Evolutionary conservation across 2,113 vertebrate species (phyloP), one percentile per base, ranked within the genome.

Genomic region (Rousettus leschenaultii): DNA sequence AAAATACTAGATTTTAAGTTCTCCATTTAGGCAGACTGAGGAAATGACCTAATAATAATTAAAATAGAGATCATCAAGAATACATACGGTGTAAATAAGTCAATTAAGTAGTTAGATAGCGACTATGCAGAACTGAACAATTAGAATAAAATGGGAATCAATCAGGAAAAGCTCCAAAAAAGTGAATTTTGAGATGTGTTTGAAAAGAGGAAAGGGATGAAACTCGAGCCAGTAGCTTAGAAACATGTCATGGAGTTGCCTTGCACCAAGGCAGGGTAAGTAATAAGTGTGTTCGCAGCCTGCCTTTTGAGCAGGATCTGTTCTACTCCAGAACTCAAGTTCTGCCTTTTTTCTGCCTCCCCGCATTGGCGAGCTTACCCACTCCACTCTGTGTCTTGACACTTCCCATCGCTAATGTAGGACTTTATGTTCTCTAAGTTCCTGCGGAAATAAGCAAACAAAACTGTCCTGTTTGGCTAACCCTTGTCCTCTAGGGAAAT

Each of bases 371-470:
- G 33, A 24, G 45, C 11, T 88, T 51, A 57, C 21, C 82, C 33
- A 57, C 30, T 85, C 48, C 48, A 51, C 53, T 90, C 30, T 16
- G 1, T 18, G 70, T 89, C 71, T 96, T 78, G 53, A 84, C 75
- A 45, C 90, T 94, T 94, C 79, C 83, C 79, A 84, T 48, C 86
- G 40, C 80, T 43, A 71, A 59, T 33, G 75, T 68, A 89, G 91
- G 53, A 90, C 96, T 95, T 78, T 9, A 73, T 96, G 97, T 94
- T 94, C 95, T 94, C 55, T 85, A 95, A 95, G 95, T 95, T 84
- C 89, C 80, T 96, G 61, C 80, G 85, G 95, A 94, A 88, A 95
- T 92, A 95, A 96, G 89, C 84, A 97, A 96, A 95, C 65, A 95
- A 80, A 93, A 87, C 65, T 78, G 22, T 68, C 91, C 90, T 28